Base-by-base conservation (phyloP, 2,888 invertebrate genomes). In the Idaea dimidiata region DNA sequence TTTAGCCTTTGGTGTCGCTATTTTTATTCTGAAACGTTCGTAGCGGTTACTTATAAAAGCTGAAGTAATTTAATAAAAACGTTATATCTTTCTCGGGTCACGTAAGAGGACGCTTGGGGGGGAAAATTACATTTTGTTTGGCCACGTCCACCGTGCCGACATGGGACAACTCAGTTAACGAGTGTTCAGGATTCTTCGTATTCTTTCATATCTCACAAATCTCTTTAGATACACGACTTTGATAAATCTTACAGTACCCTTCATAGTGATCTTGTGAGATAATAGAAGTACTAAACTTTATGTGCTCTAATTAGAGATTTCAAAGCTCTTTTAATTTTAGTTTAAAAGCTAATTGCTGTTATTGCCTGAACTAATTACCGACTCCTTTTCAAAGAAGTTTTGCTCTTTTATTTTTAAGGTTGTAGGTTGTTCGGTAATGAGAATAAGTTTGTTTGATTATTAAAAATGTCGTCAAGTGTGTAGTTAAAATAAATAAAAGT, bases 91-190 rank as follows among this genome's bases (percentile, higher is more conserved):
- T 81, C 83, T 82, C 82, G 88, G 89, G 91, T 91, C 91, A 91
- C 91, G 91, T 91, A 90, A 89, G 87, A 86, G 88, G 82, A 79
- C 83, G 87, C 88, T 88, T 86, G 82, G 86, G 88, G 88, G 71
- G 79, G 84, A 86, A 90, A 91, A 91, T 91, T 91, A 91, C 88
- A 91, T 91, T 91, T 89, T 90, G 91, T 89, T 90, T 88, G 85
- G 86, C 87, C 88, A 88, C 89, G 89, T 87, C 80, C 85, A 77
- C 77, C 75, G 70, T 73, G 78, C 79, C 82, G 87, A 86, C 88
- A 83, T 80, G 86, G 89, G 91, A 89, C 89, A 89, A 91, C 91
- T 86, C 81, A 83, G 85, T 90, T 91, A 91, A 85, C 87, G 87
- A 88, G 84, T 87, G 86, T 86, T 84, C 88, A 79, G 86, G 83